Evolutionary conservation across 2,888 invertebrate genomes (phyloP), one percentile per base, ranked within the genome.

Genomic region (Sphaerophoria taeniata): DNA sequence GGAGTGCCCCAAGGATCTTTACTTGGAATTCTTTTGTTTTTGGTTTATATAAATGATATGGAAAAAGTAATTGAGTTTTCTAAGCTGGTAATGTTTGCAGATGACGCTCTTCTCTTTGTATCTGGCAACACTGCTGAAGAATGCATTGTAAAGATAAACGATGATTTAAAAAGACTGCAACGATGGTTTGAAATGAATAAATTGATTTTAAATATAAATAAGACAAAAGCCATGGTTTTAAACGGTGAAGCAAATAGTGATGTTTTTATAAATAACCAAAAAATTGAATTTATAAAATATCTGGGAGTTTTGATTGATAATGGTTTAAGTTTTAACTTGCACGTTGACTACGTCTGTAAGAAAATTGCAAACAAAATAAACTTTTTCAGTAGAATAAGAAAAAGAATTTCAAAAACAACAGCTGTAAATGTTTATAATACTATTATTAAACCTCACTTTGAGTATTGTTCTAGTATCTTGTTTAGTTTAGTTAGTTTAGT

Each of bases 161-260:
- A 2, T 3, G 51, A 51, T 51, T n/a, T 63, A 31, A 33, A 45
- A n/a, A 63, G 45, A 3, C 3, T 63, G 14, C 43, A 45, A 31
- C 2, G 11, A n/a, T 63, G 63, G 63, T 45, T 63, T 24, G 47
- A 47, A 3, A 45, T 12, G 11, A 63, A 63, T 11, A 63, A 24
- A 45, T 9, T 63, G 11, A 63, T 45, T 45, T 9, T 63, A 24
- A 63, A 63, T 45, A 45, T 47, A 9, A 47, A 63, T 47, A 63
- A 63, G 47, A 63, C 63, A 24, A 63, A 63, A 31, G 63, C 63
- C 0, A 63, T 45, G 63, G 6, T 63, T 24, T 47, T 63, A 31
- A 45, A 24, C 4, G 47, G 39, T 43, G 12, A 7, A 7, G 4
- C 31, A 39, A 61, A 43, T 43, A 61, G 16, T 43, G 43, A 39